Conservation (phyloP, 1,140 invertebrate genomes). For the Drosophila kanapiae region DNA sequence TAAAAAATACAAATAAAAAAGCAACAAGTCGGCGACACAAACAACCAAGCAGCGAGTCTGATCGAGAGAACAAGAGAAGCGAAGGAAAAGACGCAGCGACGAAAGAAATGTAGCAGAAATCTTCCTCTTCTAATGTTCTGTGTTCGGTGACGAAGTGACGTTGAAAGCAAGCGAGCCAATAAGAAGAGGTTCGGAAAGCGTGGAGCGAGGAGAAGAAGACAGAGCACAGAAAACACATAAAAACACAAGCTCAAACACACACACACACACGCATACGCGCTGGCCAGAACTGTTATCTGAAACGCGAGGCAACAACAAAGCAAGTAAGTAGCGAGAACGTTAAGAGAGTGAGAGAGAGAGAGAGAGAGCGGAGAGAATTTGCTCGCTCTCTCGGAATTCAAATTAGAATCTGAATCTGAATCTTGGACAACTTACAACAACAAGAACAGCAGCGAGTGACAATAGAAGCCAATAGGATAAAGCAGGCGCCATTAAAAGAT, state of each 20-base stretch:
- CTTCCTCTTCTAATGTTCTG: conserved; percentile 41
- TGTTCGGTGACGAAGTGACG: conserved; percentile 61
- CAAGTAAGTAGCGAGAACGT: conserved; percentile 39
- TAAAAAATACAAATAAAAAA: conserved; percentile 10
- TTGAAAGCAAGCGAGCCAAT: conserved; percentile 41
- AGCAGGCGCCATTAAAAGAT: conserved; percentile 28
- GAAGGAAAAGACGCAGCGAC: conserved; percentile 17
- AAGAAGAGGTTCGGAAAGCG: conserved; percentile 21
- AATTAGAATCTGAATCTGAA: conserved; percentile 40
- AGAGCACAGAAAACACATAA: conserved; percentile 39
- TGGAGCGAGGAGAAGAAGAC: conserved; percentile 30
- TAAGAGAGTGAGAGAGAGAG: background rate
- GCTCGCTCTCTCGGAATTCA: conserved; percentile 46
- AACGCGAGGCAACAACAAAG: conserved; percentile 52
- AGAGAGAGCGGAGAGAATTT: conserved; percentile 2
- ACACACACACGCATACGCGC: conserved; percentile 1
- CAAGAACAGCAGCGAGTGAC: conserved; percentile 32
- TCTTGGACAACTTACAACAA: conserved; percentile 22
- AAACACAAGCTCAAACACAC: conserved; percentile 37
- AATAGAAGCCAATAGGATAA: conserved; percentile 31
- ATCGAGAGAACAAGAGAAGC: background rate
- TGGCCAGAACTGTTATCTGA: conserved; percentile 48
- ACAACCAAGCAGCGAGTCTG: conserved; percentile 17
- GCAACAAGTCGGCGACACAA: conserved; percentile 28
- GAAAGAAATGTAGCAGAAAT: conserved; percentile 45